phyloP scores from a whole-genome alignment of 2,888 invertebrate genomes.

The Diarsia rubi region DNA sequence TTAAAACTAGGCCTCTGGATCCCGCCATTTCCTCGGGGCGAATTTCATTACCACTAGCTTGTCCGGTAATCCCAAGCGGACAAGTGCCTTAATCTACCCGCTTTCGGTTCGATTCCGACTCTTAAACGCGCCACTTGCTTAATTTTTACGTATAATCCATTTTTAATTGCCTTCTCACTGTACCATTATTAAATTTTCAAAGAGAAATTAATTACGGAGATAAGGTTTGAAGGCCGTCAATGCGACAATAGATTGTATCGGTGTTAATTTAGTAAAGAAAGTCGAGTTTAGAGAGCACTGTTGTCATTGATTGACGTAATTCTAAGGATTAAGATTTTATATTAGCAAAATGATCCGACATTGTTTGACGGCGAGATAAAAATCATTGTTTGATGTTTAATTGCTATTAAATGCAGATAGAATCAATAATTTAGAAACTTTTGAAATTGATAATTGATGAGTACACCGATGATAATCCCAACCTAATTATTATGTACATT shows the following conservation, averaged over 20 bases:
- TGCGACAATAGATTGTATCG: slow-evolving; percentile 87
- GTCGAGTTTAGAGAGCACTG: slow-evolving; percentile 77
- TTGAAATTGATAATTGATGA: slow-evolving; percentile 50
- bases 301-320: slow-evolving; percentile 80
- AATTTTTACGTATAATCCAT: slow-evolving; percentile 89
- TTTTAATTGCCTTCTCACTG: slow-evolving; percentile 87
- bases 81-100: slow-evolving; percentile 88
- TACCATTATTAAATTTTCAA: slow-evolving; percentile 85
- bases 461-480: slow-evolving; percentile 38
- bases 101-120: slow-evolving; percentile 86
- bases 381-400: slow-evolving; percentile 62
- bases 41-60: slow-evolving; percentile 90
- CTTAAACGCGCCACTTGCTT: slow-evolving; percentile 86
- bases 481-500: slow-evolving; percentile 54
- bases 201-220: slow-evolving; percentile 86
- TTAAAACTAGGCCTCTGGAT: slow-evolving; percentile 87
- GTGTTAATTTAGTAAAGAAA: slow-evolving; percentile 86
- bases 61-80: slow-evolving; percentile 85
- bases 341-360: slow-evolving; percentile 69
- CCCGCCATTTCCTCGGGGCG: slow-evolving; percentile 86
- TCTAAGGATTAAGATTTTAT: slow-evolving; percentile 71
- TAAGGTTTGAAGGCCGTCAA: slow-evolving; percentile 84
- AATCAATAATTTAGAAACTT: slow-evolving; percentile 40
- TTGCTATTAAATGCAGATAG: slow-evolving; percentile 56
- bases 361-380: slow-evolving; percentile 68